These are phyloP conservation scores for Caenorhabditis sinica DNA, from an alignment of 2,888 invertebrate genomes.

Conservation along the genomic window DNA sequence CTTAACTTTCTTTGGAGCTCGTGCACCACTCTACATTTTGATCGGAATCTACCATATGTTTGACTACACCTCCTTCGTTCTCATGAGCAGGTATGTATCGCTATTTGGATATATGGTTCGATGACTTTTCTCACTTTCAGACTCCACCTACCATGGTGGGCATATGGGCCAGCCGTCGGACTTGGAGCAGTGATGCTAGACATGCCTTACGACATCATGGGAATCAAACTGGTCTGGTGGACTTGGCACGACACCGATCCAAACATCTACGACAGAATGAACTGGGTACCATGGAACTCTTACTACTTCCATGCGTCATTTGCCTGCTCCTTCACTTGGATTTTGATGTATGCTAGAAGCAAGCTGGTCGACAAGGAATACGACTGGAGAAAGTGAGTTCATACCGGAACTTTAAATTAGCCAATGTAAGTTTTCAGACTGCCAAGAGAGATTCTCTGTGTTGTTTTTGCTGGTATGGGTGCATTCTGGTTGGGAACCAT, in stretches of 20 bases:
- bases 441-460: slow-evolving; percentile 86
- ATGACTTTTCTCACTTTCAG: slow-evolving; percentile 72
- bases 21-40: slow-evolving; percentile 89
- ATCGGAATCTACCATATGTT: slow-evolving; percentile 87
- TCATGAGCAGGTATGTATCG: slow-evolving; percentile 82
- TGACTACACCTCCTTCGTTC: slow-evolving; percentile 86
- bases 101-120: too few relatives aligned
- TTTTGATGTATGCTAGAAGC: slow-evolving; percentile 87
- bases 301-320: slow-evolving; percentile 91
- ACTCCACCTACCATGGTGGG: slow-evolving; percentile 85
- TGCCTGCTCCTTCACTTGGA: slow-evolving; percentile 88
- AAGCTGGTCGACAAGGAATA: slow-evolving; percentile 85
- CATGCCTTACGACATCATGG: slow-evolving; percentile 89
- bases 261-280: slow-evolving; percentile 87
- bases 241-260: slow-evolving; percentile 89
- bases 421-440: slow-evolving; percentile 84
- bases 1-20: slow-evolving; percentile 88
- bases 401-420: neutral
- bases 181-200: slow-evolving; percentile 89
- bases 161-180: slow-evolving; percentile 86
- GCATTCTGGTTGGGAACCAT: slow-evolving; percentile 89
- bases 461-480: slow-evolving; percentile 87
- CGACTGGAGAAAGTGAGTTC: slow-evolving; percentile 86
- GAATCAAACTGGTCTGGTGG: slow-evolving; percentile 90
- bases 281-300: slow-evolving; percentile 90